Conservation (phyloP, 2,888 invertebrate species). For the Zaprionus bogoriensis region DNA sequence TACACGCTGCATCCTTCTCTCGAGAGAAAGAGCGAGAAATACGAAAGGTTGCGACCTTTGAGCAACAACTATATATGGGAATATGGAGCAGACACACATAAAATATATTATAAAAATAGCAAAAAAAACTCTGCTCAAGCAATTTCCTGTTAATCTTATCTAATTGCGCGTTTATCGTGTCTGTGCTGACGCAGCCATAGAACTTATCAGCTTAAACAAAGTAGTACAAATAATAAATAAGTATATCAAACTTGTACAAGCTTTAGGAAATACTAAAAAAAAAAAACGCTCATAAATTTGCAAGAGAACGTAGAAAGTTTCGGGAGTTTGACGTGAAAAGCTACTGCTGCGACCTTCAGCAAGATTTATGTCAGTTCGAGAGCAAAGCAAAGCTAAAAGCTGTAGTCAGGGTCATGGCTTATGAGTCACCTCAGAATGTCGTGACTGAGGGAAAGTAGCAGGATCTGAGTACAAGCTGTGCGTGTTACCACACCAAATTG, state of each 20-base stretch:
- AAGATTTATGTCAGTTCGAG: constrained; percentile 30
- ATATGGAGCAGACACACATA: background rate
- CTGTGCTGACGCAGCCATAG: background rate
- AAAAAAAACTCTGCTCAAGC: background rate
- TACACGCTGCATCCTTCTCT: constrained; percentile 40
- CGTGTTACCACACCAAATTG: constrained; percentile 17
- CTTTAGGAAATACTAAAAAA: constrained; percentile 1
- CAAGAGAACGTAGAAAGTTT: constrained; percentile 9
- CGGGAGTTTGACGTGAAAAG: constrained; percentile 31
- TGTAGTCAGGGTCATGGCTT: constrained; percentile 18
- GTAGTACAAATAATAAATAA: background rate
- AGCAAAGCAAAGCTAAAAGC: constrained; percentile 19
- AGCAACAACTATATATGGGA: background rate
- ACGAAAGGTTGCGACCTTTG: background rate
- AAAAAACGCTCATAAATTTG: background rate
- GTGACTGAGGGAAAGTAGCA: background rate
- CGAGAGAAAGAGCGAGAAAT: background rate
- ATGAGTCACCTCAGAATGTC: constrained; percentile 30
- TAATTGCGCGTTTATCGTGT: constrained; percentile 27
- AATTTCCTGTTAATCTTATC: constrained; percentile 45
- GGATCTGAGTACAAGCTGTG: constrained; percentile 29
- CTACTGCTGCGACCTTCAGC: constrained; percentile 38
- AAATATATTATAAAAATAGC: background rate
- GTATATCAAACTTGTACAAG: background rate
- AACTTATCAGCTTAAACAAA: too few relatives aligned